Evolutionary conservation across 2,113 vertebrate species (phyloP).

Genomic region (Cavia porcellus): DNA sequence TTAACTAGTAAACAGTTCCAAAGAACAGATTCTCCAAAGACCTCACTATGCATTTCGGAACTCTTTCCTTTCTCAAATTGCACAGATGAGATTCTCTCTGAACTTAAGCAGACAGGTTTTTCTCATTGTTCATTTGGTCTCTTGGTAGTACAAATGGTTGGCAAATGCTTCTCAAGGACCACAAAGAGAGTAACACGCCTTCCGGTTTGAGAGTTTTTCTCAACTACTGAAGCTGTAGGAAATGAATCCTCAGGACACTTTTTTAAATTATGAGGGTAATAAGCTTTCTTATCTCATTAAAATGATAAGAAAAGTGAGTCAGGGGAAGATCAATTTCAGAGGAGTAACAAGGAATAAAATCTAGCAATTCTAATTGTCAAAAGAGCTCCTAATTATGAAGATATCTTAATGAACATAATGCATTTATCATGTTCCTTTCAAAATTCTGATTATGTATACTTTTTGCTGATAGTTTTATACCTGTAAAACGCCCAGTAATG

Average conservation of each 20-base stretch:
- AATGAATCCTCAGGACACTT: conserved; percentile 28
- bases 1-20: neutral
- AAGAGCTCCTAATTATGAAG: conserved; percentile 23
- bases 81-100: neutral
- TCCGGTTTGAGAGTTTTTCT: conserved; percentile 52
- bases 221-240: neutral
- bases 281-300: conserved; percentile 43
- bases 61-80: neutral
- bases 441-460: neutral
- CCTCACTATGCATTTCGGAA: neutral
- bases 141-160: neutral
- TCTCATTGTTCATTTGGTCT: conserved; percentile 25
- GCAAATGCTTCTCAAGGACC: conserved; percentile 57
- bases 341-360: neutral
- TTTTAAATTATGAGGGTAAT: conserved; percentile 56
- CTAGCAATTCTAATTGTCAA: conserved; percentile 12
- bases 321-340: conserved; percentile 30
- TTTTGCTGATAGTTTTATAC: neutral
- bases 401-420: neutral
- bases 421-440: conserved; percentile 21
- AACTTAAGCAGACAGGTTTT: neutral
- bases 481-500: conserved; percentile 3
- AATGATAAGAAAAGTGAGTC: conserved; percentile 53
- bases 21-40: conserved; percentile 47
- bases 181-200: conserved; percentile 27